Conservation (phyloP, 30 jellyfish, hydroid and myxozoan genomes). For the Aurelia coerulea region DNA sequence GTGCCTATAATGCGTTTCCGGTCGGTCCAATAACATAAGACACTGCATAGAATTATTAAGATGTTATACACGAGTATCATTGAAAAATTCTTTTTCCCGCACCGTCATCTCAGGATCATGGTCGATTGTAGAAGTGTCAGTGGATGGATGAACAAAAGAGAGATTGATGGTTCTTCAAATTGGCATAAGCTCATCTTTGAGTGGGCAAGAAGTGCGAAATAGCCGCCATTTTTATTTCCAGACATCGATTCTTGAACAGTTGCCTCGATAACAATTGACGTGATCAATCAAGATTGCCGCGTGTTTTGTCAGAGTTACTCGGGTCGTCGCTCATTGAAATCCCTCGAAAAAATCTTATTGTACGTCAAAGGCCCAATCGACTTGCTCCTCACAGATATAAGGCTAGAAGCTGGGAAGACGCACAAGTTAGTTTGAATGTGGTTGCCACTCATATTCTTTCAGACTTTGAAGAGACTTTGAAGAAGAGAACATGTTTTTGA, state of each 20-base stretch:
- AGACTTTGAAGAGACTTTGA: neutral
- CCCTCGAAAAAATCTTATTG: constrained; percentile 64
- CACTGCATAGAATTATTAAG: constrained; percentile 46
- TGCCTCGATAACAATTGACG: constrained; percentile 73
- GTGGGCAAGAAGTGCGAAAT: constrained; percentile 66
- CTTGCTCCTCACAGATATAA: constrained; percentile 31
- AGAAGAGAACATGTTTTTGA: constrained; percentile 40
- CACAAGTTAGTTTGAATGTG: constrained; percentile 2
- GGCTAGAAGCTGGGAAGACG: constrained; percentile 14
- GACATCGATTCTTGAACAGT: constrained; percentile 66
- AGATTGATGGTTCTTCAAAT: constrained; percentile 61
- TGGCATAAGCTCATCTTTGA: constrained; percentile 72
- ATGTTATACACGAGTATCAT: constrained; percentile 58
- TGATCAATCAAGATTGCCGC: constrained; percentile 83
- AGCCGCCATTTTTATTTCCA: constrained; percentile 83
- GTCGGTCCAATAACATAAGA: constrained; percentile 70
- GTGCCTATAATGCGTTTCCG: constrained; percentile 75
- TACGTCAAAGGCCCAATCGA: constrained; percentile 41
- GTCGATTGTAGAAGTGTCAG: constrained; percentile 77
- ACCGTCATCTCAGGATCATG: constrained; percentile 74
- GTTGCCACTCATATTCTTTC: neutral
- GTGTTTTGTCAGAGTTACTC: constrained; percentile 70
- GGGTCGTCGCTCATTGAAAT: constrained; percentile 71
- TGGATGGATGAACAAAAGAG: constrained; percentile 61
- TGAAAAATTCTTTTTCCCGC: constrained; percentile 64